Conservation (phyloP, 2,113 vertebrate species). For the Drymodes brunneopygia region DNA sequence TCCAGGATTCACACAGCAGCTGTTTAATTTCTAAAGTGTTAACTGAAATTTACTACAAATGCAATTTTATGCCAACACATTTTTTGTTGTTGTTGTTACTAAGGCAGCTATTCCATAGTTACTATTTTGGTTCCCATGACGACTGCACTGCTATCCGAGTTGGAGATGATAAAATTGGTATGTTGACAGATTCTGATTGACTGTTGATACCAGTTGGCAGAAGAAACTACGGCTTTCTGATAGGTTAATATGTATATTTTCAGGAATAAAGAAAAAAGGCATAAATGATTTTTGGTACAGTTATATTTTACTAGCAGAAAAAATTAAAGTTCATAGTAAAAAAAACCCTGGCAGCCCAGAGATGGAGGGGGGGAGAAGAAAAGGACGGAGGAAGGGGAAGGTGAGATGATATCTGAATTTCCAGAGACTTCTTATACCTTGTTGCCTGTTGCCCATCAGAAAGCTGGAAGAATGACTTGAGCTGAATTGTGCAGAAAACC, state of each 20-base stretch:
- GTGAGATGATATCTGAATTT: not conserved
- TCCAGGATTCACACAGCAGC: not conserved
- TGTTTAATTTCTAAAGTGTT: constrained; percentile 50
- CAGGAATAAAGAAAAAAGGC: constrained; percentile 37
- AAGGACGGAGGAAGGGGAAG: not conserved
- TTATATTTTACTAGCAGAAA: constrained; percentile 25
- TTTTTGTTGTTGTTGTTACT: constrained; percentile 55
- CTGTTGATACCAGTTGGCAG: constrained; percentile 61
- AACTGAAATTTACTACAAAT: constrained; percentile 62
- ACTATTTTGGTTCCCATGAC: constrained; percentile 67
- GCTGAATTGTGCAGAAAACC: not conserved
- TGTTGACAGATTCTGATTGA: constrained; percentile 71
- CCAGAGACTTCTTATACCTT: not conserved
- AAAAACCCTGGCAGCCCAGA: not conserved
- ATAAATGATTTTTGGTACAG: not conserved
- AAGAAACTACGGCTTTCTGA: constrained; percentile 20
- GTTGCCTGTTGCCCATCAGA: not conserved
- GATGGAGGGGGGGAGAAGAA: not conserved
- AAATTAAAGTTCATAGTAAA: constrained; percentile 8
- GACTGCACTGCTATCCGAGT: constrained; percentile 43
- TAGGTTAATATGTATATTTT: constrained; percentile 56
- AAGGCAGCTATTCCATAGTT: constrained; percentile 60
- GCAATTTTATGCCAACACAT: constrained; percentile 44
- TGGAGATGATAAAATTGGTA: constrained; percentile 61
- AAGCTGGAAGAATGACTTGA: not conserved